These are phyloP conservation scores for Onychomys torridus DNA, from an alignment of 2,797 vertebrate genomes.

Conservation along the genomic window DNA sequence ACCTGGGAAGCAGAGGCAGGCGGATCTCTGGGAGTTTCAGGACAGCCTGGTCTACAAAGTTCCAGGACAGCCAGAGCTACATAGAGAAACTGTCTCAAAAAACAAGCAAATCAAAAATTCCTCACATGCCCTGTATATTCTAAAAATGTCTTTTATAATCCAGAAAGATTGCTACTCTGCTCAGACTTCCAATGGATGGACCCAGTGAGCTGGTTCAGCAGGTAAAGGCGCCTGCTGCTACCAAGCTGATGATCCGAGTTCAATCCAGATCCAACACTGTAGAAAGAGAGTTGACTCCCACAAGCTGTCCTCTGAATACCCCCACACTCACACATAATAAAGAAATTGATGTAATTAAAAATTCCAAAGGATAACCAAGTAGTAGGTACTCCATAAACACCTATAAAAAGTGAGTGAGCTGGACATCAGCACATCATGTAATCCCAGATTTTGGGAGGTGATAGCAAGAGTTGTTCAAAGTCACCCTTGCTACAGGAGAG, in stretches of 20 bases:
- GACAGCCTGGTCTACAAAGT: too few relatives aligned
- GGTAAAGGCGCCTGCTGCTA: background rate
- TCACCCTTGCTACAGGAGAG: background rate
- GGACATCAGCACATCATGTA: background rate
- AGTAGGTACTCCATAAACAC: background rate
- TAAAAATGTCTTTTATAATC: conserved; percentile 14
- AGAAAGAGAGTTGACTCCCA: background rate
- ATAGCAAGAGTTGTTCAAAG: background rate
- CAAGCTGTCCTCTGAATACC: background rate
- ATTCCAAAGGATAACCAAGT: background rate
- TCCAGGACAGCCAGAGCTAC: background rate
- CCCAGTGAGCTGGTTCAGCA: background rate
- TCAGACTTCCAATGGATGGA: background rate
- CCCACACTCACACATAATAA: background rate
- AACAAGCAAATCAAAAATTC: too few relatives aligned
- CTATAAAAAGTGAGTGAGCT: background rate
- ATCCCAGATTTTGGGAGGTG: background rate
- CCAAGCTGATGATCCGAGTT: background rate
- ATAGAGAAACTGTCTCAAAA: background rate
- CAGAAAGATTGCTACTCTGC: background rate
- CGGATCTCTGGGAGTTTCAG: too few relatives aligned
- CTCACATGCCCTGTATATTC: background rate
- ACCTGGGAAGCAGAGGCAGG: too few relatives aligned
- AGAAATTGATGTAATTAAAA: background rate
- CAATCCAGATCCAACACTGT: background rate